Evolutionary conservation across 2,888 invertebrate species (phyloP).

Genomic region (Agrochola lychnidis): DNA sequence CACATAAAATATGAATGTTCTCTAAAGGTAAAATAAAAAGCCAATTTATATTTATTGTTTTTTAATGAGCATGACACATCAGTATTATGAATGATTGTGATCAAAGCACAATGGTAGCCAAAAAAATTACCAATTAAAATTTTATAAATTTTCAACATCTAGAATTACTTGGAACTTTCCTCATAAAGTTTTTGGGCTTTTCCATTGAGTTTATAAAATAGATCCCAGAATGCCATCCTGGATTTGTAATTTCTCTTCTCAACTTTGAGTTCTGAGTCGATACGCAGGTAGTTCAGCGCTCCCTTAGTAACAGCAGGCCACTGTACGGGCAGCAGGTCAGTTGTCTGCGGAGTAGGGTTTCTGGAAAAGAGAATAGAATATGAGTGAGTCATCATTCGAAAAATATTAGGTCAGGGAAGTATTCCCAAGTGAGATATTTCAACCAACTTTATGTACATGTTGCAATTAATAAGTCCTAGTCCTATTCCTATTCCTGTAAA

Average conservation of each 20-base stretch:
- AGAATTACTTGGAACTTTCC: conserved; percentile 20
- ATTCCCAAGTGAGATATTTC: not conserved
- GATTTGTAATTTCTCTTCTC: conserved; percentile 66
- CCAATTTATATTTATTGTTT: not conserved
- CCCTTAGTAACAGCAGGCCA: conserved; percentile 68
- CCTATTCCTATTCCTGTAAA: not conserved
- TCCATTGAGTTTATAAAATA: conserved; percentile 70
- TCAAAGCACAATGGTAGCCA: not conserved
- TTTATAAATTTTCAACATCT: too few relatives aligned
- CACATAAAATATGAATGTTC: not conserved
- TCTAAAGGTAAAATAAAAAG: not conserved
- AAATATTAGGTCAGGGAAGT: not conserved
- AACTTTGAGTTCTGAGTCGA: conserved; percentile 67
- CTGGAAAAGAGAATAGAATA: conserved; percentile 59
- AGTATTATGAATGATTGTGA: not conserved
- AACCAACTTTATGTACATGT: not conserved
- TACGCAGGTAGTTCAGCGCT: conserved; percentile 62
- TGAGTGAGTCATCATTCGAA: not conserved
- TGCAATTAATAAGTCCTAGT: not conserved
- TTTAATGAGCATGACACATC: not conserved
- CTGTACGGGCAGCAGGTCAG: conserved; percentile 69
- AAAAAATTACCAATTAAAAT: not conserved
- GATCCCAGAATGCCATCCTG: conserved; percentile 74
- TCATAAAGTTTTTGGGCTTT: conserved; percentile 58
- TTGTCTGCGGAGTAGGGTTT: conserved; percentile 71